phyloP scores from a whole-genome alignment of 2,888 invertebrate species.

The Drosophila koepferae region DNA sequence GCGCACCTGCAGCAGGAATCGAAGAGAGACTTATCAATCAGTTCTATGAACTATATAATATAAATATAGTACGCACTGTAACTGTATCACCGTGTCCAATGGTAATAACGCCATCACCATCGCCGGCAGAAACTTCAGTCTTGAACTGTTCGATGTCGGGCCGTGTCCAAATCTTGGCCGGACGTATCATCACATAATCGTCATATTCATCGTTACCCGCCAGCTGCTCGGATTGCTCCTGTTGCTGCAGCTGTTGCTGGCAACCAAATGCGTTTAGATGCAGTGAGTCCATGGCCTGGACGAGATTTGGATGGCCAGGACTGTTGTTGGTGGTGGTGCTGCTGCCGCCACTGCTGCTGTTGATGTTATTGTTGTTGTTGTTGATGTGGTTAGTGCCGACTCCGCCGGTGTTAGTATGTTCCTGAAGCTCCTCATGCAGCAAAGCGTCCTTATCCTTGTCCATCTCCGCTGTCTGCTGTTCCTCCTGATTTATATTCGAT shows the following conservation, averaged over 20 bases:
- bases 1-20: conserved; percentile 87
- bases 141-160: conserved; percentile 95
- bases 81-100: conserved; percentile 99
- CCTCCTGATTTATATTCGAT: conserved; percentile 40
- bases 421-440: conserved; percentile 16
- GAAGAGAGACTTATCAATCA: not conserved
- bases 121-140: conserved; percentile 91
- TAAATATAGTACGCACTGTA: conserved; percentile 87
- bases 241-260: conserved; percentile 61
- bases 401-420: not conserved
- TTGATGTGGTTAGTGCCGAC: not conserved
- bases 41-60: not conserved
- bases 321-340: conserved; percentile 27
- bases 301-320: conserved; percentile 32
- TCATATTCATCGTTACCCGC: conserved; percentile 72
- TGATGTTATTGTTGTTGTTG: conserved; percentile 19
- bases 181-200: conserved; percentile 87
- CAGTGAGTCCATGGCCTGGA: conserved; percentile 47
- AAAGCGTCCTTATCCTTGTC: conserved; percentile 17
- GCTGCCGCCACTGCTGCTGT: not conserved
- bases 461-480: conserved; percentile 24
- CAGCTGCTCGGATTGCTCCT: conserved; percentile 22
- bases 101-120: conserved; percentile 94
- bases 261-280: conserved; percentile 67
- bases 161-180: conserved; percentile 98